Evolutionary conservation across 2,888 invertebrate genomes (phyloP).

Genomic region (Parnassius apollo): DNA sequence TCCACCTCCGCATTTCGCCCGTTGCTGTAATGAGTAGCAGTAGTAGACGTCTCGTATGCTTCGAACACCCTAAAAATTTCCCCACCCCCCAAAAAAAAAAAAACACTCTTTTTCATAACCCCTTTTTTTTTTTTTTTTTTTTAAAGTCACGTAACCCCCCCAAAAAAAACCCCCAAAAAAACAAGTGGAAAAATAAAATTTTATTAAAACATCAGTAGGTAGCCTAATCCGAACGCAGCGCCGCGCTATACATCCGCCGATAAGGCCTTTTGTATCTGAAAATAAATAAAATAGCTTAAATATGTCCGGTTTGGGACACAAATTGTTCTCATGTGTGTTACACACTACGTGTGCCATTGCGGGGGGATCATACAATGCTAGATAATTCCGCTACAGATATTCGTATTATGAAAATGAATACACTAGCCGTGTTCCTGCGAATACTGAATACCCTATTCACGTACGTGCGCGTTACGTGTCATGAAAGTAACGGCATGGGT

Average conservation of each 20-base stretch:
- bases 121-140: too few relatives aligned
- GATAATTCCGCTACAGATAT: constrained; percentile 25
- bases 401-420: constrained; percentile 19
- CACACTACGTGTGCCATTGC: constrained; percentile 11
- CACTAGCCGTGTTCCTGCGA: constrained; percentile 11
- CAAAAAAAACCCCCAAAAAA: too few relatives aligned
- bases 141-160: too few relatives aligned
- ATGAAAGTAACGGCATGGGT: constrained; percentile 5
- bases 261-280: constrained; percentile 78
- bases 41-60: too few relatives aligned
- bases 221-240: constrained; percentile 39
- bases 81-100: too few relatives aligned
- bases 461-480: not conserved
- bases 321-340: constrained; percentile 45
- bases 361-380: constrained; percentile 9
- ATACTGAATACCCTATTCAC: not conserved
- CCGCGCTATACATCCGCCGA: constrained; percentile 66
- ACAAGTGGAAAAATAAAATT: too few relatives aligned
- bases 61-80: too few relatives aligned
- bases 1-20: too few relatives aligned
- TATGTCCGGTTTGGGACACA: constrained; percentile 68
- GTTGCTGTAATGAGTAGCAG: too few relatives aligned
- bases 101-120: too few relatives aligned
- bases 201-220: not conserved
- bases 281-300: constrained; percentile 79